Evolutionary conservation across 2,797 vertebrate species (phyloP).

Genomic region (Hapalemur alaotrensis): DNA sequence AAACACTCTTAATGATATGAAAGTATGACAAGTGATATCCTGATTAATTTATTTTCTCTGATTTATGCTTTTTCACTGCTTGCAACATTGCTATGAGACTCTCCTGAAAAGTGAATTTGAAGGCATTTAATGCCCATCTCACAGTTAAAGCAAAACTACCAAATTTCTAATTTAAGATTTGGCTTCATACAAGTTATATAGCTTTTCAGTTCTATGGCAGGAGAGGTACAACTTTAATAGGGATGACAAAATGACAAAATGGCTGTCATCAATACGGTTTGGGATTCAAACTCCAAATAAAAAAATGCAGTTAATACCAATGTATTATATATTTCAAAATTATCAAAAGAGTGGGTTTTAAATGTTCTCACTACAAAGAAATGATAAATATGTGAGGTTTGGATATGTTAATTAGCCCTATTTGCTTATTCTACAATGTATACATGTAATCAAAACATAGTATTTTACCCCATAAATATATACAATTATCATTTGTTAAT

Average conservation of each 20-base stretch:
- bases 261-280: background rate
- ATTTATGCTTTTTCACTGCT: constrained; percentile 27
- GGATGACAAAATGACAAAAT: background rate
- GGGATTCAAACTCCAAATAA: background rate
- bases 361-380: background rate
- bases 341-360: background rate
- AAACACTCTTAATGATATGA: constrained; percentile 61
- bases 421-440: background rate
- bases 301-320: background rate
- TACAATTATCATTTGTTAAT: background rate
- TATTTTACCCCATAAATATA: background rate
- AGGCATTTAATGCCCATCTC: constrained; percentile 24
- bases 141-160: background rate
- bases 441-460: background rate
- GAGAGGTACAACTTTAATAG: background rate
- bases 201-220: background rate
- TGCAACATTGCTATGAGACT: background rate
- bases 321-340: background rate
- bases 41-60: constrained; percentile 58
- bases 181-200: background rate
- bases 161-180: constrained; percentile 39
- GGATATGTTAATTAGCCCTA: background rate
- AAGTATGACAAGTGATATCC: constrained; percentile 49
- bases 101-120: constrained; percentile 40
- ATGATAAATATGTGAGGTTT: background rate